Evolutionary conservation across 1,140 invertebrate genomes (phyloP).

Genomic region (Saccostrea cuccullata): DNA sequence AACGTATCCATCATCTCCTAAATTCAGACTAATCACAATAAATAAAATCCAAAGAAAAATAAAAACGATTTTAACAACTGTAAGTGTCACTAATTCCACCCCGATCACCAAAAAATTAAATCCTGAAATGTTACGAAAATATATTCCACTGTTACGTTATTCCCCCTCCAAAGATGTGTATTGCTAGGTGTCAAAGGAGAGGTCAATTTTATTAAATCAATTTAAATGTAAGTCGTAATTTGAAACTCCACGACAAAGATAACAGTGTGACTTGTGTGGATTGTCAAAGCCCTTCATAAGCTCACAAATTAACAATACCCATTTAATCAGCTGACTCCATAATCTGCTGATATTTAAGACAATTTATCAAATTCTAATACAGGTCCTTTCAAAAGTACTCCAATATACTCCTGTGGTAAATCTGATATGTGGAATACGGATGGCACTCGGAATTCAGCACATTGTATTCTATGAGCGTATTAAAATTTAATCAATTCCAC

Average conservation of each 20-base stretch:
- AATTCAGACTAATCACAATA: not conserved
- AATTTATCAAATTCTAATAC: conserved; percentile 25
- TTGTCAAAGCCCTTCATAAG: conserved; percentile 3
- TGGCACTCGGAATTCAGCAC: not conserved
- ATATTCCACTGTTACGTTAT: not conserved
- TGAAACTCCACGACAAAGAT: not conserved
- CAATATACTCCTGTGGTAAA: not conserved
- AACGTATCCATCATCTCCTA: not conserved
- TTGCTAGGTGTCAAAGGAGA: not conserved
- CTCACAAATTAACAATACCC: conserved; percentile 34
- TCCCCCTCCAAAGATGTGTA: not conserved
- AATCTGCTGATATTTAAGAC: conserved; percentile 18
- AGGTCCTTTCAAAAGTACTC: not conserved
- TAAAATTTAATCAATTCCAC: not conserved
- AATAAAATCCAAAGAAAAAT: not conserved
- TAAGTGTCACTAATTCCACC: not conserved
- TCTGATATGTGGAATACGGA: not conserved
- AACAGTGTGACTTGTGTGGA: not conserved
- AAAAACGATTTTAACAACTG: not conserved
- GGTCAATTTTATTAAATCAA: conserved; percentile 11
- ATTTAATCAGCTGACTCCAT: conserved; percentile 11
- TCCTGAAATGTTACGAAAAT: not conserved
- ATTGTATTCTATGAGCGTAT: not conserved
- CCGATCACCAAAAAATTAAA: not conserved
- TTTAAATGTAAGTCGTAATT: conserved; percentile 19